Percentiles rank a stretch among this genome's conserved stretches.
These are phyloP conservation scores for Platanista minor DNA, from an alignment of 2,113 vertebrate species.

Conservation along the genomic window DNA sequence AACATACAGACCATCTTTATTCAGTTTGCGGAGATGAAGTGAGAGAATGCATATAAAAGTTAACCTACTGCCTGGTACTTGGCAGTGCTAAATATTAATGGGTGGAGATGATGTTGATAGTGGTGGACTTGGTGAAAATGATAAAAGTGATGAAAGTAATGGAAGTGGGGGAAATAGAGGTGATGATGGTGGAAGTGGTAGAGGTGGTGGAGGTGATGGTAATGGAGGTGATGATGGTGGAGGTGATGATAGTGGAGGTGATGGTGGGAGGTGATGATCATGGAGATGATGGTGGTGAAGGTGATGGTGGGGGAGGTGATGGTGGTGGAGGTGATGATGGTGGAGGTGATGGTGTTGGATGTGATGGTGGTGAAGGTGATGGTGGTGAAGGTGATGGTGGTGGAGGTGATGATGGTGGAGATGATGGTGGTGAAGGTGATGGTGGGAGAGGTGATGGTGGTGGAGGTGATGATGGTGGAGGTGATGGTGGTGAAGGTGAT, in stretches of 20 bases:
- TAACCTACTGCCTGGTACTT: background rate
- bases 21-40: background rate
- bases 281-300: no score
- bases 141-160: background rate
- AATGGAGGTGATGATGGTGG: background rate
- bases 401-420: no score
- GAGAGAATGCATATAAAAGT: background rate
- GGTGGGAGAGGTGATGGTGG: fast-evolving
- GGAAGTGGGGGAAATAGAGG: background rate
- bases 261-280: background rate
- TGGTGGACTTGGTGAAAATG: background rate
- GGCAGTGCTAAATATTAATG: background rate
- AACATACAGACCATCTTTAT: background rate
- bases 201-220: background rate
- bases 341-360: background rate
- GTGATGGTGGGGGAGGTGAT: background rate
- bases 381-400: background rate
- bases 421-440: no score
- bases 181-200: no score
- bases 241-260: background rate
- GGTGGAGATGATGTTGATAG: background rate
- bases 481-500: background rate
- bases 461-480: no score
- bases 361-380: no score
- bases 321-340: fast-evolving